Evolutionary conservation across 2,113 vertebrate species (phyloP).

Genomic region (Cephalopholis sonnerati): DNA sequence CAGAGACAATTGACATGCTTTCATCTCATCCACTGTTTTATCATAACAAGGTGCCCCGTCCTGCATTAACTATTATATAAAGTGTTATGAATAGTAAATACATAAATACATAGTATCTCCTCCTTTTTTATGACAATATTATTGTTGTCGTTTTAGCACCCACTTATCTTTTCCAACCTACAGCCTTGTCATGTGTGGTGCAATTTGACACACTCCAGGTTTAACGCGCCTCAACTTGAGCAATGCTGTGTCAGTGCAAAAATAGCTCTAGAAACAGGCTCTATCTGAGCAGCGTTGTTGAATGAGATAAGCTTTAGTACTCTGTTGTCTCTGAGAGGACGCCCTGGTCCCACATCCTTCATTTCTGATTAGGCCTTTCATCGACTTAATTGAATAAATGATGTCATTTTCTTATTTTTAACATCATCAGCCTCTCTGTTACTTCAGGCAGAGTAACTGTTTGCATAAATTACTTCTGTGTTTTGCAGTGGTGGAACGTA

Average conservation of each 20-base stretch:
- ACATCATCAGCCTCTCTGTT: background rate
- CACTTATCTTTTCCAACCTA: background rate
- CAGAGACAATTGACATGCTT: background rate
- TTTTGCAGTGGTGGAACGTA: no score
- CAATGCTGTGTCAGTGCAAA: background rate
- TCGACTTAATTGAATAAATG: background rate
- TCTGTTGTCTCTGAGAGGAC: no score
- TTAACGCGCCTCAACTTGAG: background rate
- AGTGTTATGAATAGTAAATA: background rate
- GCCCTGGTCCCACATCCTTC: background rate
- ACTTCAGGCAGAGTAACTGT: background rate
- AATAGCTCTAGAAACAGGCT: constrained; percentile 8
- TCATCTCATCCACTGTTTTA: background rate
- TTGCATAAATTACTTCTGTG: background rate
- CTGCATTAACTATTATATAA: background rate
- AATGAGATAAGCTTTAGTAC: background rate
- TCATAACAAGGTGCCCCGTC: background rate
- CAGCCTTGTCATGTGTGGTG: background rate
- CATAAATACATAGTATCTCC: background rate
- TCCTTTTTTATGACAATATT: background rate
- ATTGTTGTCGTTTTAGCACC: background rate
- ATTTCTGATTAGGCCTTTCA: background rate
- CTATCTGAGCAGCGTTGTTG: background rate
- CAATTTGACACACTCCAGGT: constrained; percentile 1
- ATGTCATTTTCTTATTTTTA: background rate